Evolutionary conservation across 2,113 vertebrate genomes (phyloP), one percentile per base, ranked within the genome.

Genomic region (Vulpes ferrilata): DNA sequence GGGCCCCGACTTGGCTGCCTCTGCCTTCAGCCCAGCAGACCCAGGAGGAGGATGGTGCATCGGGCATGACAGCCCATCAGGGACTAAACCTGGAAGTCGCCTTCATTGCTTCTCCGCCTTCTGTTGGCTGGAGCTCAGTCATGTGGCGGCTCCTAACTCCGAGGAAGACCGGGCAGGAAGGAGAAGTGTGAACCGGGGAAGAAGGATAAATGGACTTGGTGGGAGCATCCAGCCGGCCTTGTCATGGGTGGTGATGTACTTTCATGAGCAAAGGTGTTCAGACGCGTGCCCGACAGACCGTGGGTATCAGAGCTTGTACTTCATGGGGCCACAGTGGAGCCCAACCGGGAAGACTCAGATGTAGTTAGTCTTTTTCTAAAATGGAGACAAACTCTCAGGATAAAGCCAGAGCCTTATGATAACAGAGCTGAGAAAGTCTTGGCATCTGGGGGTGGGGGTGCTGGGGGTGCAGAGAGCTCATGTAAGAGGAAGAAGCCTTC

Each of bases 331-430:
- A 13, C 19, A 73, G 23, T 43, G 19, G 16, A 76, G 19, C 62
- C 19, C 35, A 32, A 38, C 5, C 48, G 38, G 32, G 19, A 92
- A 80, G 43, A 6, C 25, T 53, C 82, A 27, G 17, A 53, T 79
- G 32, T n/a, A 79, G 81, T 71, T 93, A 85, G 32, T 67, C 13
- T 71, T 12, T 82, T 67, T 96, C 79, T 93, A 76, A 91, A 93
- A 30, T 48, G 22, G 90, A 93, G 57, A 95, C 87, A 35, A 84
- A 74, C 82, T 59, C 32, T 95, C 84, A 69, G 35, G 38, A 62
- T 91, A n/a, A 53, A 81, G 65, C 81, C 30, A 80, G 35, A 69
- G 43, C 43, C 57, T 81, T 93, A 71, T 55, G 30, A 67, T 90
- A 92, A 64, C 81, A 16, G 25, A 81, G 25, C 13, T 11, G 3